A percentile compares a stretch with the other conserved stretches of the same genome.
phyloP scores from a whole-genome alignment of 2,888 invertebrate genomes.

The Drosophila hamatofila region DNA sequence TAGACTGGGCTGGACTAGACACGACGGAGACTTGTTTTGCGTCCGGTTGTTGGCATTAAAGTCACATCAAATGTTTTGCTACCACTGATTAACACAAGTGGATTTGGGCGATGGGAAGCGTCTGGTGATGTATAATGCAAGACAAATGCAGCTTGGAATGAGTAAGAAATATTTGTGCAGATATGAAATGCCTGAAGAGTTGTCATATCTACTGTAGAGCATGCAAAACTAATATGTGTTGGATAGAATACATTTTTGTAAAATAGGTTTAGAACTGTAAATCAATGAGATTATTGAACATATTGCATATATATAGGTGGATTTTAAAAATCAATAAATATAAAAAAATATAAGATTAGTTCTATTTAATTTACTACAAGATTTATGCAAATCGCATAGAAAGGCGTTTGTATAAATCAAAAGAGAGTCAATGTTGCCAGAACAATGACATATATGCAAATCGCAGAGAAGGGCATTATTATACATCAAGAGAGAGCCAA shows the following conservation, averaged over 20 bases:
- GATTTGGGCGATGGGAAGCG: constrained; percentile 8
- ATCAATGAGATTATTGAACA: no score
- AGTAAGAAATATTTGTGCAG: neutral
- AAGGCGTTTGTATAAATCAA: neutral
- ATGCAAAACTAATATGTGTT: no score
- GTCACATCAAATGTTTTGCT: constrained; percentile 55
- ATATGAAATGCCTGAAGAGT: no score
- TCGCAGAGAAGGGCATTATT: neutral
- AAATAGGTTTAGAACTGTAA: no score
- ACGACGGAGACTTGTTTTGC: constrained; percentile 6
- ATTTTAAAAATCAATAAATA: neutral
- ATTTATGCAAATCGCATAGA: constrained; percentile 1
- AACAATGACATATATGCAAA: neutral
- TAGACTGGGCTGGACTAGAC: neutral
- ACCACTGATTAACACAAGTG: constrained; percentile 33
- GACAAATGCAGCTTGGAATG: neutral
- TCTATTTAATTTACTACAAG: neutral
- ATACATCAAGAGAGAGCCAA: neutral
- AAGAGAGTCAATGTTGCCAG: neutral
- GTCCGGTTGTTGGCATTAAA: constrained; percentile 55
- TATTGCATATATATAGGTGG: no score
- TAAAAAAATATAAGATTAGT: no score
- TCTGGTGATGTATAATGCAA: neutral
- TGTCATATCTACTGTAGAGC: no score
- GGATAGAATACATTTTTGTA: no score